Evolutionary conservation across 1,140 invertebrate genomes (phyloP), one percentile per base, ranked within the genome.

Genomic region (Papilio xuthus): DNA sequence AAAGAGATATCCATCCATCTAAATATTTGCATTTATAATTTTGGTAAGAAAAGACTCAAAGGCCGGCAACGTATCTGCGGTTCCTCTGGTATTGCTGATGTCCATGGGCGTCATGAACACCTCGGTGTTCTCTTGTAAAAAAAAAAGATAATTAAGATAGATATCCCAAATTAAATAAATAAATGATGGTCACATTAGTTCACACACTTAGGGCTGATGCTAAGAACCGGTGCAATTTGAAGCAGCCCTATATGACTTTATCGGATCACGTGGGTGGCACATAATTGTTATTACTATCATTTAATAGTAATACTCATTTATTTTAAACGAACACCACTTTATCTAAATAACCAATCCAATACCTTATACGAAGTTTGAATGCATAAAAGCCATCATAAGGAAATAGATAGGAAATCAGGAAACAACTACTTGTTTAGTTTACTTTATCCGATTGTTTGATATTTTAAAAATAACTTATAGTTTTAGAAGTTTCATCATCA

Each of bases 191-290:
- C 1, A 41, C 28, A 63, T 26, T 63, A 42, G 7, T 70, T 41
- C 2, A 70, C 32, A 26, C 73, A 56, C 26, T 56, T 75, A 76
- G 73, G 73, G 53, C 53, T 76, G 53, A 60, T 76, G 73, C 28
- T 37, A 9, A 47, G 70, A 72, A 72, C 70, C 20, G 41, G 70
- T 72, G 42, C 70, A 72, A 72, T 72, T 72, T 72, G 41, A 10
- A 18, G 9, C 37, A 72, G 70, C 41, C 70, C 70, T 72, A 44
- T 72, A 47, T 47, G 70, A 72, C 70, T 72, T 42, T 13, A 72
- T 44, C 70, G 42, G n/a, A 72, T 13, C 70, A 26, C 20, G 70
- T 72, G 70, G 70, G 70, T 47, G 42, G 70, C 12, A 15, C 15
- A 28, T 47, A 72, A 72, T 20, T 72, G 41, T 72, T 72, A 70